Evolutionary conservation across 1,140 invertebrate genomes (phyloP), one percentile per base, ranked within the genome.

Genomic region (Phthorimaea operculella): DNA sequence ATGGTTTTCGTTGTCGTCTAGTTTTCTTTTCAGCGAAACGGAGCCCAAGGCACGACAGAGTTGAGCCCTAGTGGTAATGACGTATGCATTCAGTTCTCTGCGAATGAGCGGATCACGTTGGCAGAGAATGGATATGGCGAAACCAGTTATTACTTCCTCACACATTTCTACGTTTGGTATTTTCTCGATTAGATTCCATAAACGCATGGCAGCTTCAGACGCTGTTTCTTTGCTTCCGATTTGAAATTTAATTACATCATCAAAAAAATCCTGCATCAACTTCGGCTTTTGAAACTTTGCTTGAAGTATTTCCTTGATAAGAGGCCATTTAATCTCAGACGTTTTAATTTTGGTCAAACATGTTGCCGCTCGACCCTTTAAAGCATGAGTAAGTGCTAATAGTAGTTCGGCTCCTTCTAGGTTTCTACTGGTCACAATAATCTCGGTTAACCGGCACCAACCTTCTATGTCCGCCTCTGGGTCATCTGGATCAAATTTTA

Each of bases 401-500:
- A 49, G 16, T 7, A 49, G 47, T 5, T 49, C 47, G 3, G 18
- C 14, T 18, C 47, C 47, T 7, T 7, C 9, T 21, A 49, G 6
- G 6, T 49, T 6, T n/a, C 18, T 17, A 8, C 18, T 49, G 7
- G 6, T 17, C 18, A 49, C 47, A 7, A 49, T 49, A 4, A 21
- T 21, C 6, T 49, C 47, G 18, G 47, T 18, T 4, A 49, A 4
- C 6, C 21, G 16, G 21, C 47, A 49, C 47, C 47, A 49, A 17
- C 47, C 47, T 18, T 49, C 47, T 17, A 49, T 49, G 16, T 49
- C 47, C 9, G 47, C 15, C 16, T 49, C 47, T 7, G 7, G 4
- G 10, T 18, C 47, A n/a, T 49, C 47, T 9, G 47, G 47, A 18
- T 49, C 47, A n/a, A 49, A 49, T n/a, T 45, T 11, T 6, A 45